Evolutionary conservation across 2,888 invertebrate genomes (phyloP).

Genomic region (Petrolisthes manimaculis): DNA sequence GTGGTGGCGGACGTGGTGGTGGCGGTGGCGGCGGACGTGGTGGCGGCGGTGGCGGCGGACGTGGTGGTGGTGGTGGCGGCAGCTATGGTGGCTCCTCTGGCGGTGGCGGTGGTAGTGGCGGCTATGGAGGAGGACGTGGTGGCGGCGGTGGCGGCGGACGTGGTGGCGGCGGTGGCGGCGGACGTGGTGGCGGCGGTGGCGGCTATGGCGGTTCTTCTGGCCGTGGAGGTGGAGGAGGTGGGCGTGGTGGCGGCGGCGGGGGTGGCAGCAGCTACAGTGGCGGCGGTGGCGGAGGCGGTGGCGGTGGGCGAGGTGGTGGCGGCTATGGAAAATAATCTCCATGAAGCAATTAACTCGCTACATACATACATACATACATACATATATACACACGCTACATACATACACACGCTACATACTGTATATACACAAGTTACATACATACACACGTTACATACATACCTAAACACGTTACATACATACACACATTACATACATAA

Average conservation of each 20-base stretch:
- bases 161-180: not conserved
- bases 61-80: conserved; percentile 1
- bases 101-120: not conserved
- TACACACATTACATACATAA: not conserved
- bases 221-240: not conserved
- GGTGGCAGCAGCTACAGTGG: not conserved
- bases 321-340: not conserved
- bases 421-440: no score
- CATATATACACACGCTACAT: not conserved
- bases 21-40: not conserved
- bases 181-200: not conserved
- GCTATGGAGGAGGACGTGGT: no score
- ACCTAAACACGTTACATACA: no score
- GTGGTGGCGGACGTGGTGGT: not conserved
- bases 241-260: not conserved
- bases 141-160: no score
- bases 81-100: not conserved
- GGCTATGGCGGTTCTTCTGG: not conserved
- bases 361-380: not conserved
- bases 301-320: not conserved
- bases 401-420: no score
- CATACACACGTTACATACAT: no score
- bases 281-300: not conserved
- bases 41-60: conserved; percentile 1
- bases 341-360: not conserved